A percentile compares a stretch with the other conserved stretches of the same genome.
Evolutionary conservation across 2,113 vertebrate genomes (phyloP).

Genomic region (Callocephalon fimbriatum): DNA sequence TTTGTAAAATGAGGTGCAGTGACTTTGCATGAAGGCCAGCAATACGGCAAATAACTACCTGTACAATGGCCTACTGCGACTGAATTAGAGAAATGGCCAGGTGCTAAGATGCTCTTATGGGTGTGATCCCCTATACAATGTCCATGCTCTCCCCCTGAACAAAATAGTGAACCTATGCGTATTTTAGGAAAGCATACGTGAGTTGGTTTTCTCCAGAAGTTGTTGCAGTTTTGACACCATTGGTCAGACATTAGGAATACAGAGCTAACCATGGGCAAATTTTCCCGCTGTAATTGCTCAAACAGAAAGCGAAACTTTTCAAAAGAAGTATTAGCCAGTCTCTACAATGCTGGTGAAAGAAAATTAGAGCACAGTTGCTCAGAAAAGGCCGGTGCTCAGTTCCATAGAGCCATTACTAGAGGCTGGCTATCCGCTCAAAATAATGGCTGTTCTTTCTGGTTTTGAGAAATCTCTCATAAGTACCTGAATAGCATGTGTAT

Average conservation of each 20-base stretch:
- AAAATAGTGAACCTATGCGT: background rate
- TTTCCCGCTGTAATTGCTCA: background rate
- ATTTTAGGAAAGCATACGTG: background rate
- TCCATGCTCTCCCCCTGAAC: background rate
- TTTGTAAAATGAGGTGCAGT: background rate
- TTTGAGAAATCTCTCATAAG: background rate
- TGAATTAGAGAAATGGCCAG: background rate
- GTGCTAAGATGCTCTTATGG: background rate
- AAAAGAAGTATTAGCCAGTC: background rate
- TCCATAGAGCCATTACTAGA: background rate
- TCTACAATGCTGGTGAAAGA: background rate
- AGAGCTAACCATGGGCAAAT: background rate
- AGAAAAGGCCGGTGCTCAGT: background rate
- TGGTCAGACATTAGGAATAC: background rate
- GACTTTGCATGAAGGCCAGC: background rate
- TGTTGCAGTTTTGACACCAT: background rate
- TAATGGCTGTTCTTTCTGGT: background rate
- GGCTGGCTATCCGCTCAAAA: background rate
- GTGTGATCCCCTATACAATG: background rate
- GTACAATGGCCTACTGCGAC: background rate
- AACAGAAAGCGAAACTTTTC: background rate
- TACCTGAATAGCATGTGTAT: background rate
- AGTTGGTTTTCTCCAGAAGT: background rate
- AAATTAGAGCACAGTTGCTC: background rate
- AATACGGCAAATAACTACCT: background rate